Evolutionary conservation across 2,888 invertebrate genomes (phyloP), one percentile per base, ranked within the genome.

Genomic region (Alloscopus bannaensis): DNA sequence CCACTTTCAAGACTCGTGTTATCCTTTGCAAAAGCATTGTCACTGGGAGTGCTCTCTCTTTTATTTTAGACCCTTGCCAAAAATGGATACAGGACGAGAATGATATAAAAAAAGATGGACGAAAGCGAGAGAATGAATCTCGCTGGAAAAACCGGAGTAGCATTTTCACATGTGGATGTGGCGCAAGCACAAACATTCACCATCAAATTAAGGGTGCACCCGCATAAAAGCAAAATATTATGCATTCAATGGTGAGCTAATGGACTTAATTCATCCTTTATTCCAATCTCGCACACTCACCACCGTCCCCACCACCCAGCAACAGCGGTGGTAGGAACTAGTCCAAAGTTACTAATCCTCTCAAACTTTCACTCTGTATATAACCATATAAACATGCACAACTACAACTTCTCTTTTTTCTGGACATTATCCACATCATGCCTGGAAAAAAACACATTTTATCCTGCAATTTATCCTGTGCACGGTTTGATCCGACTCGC

Each of bases 241-340:
- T 64, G 20, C 26, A 64, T 64, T 72, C 64, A 64, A 72, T 72
- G 72, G 72, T 55, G 62, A 62, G 64, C 72, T 72, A 72, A 72
- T 64, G 55, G 64, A 72, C 72, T 72, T 72, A 72, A 72, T 72
- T 72, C 64, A 64, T 72, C 64, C 45, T 72, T 72, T 55, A 64
- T 42, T 64, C 64, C 55, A 64, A 55, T 29, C 72, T 55, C 72
- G 20, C n/a, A 13, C 4, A 13, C 47, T 6, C 72, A 62, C 16
- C n/a, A n/a, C n/a, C n/a, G n/a, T n/a, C n/a, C n/a, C n/a, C n/a
- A n/a, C n/a, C n/a, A n/a, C n/a, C n/a, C n/a, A n/a, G n/a, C n/a
- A n/a, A n/a, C n/a, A n/a, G n/a, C n/a, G n/a, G n/a, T n/a, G n/a
- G n/a, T n/a, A n/a, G n/a, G n/a, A n/a, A n/a, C n/a, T n/a, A n/a